Conservation (phyloP, 2,113 vertebrate species). For the Corapipo altera region DNA sequence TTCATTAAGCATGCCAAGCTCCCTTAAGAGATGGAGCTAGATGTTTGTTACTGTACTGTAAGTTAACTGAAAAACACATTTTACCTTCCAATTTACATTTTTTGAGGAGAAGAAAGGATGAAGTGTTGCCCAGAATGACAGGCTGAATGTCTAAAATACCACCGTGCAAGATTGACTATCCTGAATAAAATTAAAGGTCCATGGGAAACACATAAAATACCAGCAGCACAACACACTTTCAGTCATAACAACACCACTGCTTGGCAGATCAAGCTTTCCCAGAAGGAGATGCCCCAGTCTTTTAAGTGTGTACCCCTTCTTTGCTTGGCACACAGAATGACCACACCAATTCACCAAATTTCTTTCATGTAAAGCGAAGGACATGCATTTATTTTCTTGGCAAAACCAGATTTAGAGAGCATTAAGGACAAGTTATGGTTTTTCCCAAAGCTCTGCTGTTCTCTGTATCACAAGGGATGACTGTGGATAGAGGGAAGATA, state of each 20-base stretch:
- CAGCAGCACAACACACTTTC: background rate
- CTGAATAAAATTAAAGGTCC: background rate
- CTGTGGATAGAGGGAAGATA: background rate
- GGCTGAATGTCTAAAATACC: background rate
- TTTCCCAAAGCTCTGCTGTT: background rate
- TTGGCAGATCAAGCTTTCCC: background rate
- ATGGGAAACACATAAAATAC: background rate
- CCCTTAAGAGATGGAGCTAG: background rate
- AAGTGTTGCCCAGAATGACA: background rate
- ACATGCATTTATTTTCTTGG: background rate
- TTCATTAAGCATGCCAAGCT: background rate
- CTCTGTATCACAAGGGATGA: background rate
- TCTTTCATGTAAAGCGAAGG: background rate
- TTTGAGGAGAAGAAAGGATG: background rate
- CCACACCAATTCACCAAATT: background rate
- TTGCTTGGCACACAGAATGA: background rate
- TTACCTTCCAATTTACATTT: background rate
- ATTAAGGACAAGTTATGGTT: background rate
- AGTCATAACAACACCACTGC: background rate
- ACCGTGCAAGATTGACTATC: background rate
- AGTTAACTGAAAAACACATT: background rate
- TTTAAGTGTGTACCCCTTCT: background rate
- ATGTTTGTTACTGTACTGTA: background rate
- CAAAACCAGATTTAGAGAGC: background rate
- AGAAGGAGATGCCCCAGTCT: background rate